phyloP scores from a whole-genome alignment of 2,888 invertebrate species.

The Camponotus fellah region DNA sequence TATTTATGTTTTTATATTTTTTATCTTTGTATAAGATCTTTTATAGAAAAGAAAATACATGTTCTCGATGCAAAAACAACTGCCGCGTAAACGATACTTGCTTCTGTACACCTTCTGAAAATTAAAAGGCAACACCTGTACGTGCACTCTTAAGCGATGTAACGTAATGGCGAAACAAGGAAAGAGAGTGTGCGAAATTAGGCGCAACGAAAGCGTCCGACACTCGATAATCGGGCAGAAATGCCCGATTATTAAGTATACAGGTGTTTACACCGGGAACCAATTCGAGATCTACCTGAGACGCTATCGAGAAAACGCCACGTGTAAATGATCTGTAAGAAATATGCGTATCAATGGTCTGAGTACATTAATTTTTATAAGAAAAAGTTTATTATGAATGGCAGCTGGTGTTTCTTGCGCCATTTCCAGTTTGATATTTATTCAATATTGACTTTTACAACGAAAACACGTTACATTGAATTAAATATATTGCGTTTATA shows the following conservation, averaged over 20 bases:
- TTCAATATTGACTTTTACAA: constrained; percentile 37
- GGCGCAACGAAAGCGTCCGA: constrained; percentile 45
- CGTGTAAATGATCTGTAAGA: constrained; percentile 15
- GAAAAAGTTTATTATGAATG: constrained; percentile 33
- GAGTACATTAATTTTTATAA: constrained; percentile 15
- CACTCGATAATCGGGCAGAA: constrained; percentile 69
- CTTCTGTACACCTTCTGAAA: constrained; percentile 55
- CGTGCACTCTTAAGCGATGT: constrained; percentile 45
- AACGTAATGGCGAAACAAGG: constrained; percentile 57
- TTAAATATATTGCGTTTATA: constrained; percentile 1
- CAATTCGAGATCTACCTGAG: constrained; percentile 38
- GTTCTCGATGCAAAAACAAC: constrained; percentile 5
- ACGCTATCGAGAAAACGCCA: constrained; percentile 35
- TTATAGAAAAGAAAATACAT: not conserved
- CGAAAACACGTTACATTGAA: not conserved
- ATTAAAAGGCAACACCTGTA: constrained; percentile 69
- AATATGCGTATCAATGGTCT: not conserved
- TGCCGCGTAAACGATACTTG: constrained; percentile 60
- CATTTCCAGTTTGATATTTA: constrained; percentile 29
- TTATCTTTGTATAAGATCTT: not conserved
- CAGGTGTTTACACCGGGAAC: constrained; percentile 72
- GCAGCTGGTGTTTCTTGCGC: constrained; percentile 45
- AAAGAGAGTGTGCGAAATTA: not conserved
- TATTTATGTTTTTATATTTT: not conserved
- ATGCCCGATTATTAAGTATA: constrained; percentile 74